phyloP scores from a whole-genome alignment of 2,113 vertebrate genomes.

The Petroica traversi region DNA sequence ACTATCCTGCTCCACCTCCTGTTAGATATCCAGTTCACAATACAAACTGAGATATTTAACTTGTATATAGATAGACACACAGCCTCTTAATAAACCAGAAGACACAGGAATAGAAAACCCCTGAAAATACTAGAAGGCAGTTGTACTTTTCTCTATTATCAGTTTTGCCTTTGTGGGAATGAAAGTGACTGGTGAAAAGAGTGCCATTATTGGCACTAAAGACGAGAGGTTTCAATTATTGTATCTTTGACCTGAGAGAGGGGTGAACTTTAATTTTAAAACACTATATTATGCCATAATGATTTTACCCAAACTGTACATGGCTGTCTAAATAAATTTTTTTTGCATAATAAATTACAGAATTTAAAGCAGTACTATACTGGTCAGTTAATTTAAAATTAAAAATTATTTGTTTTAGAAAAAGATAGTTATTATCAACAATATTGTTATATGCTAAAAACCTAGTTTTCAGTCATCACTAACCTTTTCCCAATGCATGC shows the following conservation, averaged over 20 bases:
- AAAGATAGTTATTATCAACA: not conserved
- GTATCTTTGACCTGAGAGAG: not conserved
- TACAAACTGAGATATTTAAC: not conserved
- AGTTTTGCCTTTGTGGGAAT: not conserved
- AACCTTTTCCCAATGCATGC: fast-evolving
- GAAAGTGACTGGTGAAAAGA: not conserved
- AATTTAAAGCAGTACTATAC: not conserved
- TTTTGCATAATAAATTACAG: not conserved
- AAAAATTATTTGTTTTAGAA: not conserved
- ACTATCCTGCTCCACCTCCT: not conserved
- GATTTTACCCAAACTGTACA: not conserved
- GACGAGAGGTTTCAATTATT: not conserved
- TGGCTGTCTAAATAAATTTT: not conserved
- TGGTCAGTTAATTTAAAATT: not conserved
- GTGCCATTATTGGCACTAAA: not conserved
- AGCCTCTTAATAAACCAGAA: not conserved
- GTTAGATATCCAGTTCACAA: not conserved
- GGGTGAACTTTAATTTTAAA: not conserved
- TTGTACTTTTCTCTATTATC: not conserved
- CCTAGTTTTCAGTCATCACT: not conserved
- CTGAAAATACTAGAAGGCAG: not conserved
- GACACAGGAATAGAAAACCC: not conserved
- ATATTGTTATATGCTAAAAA: not conserved
- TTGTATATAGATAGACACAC: not conserved
- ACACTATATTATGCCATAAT: not conserved